Evolutionary conservation across 2,888 invertebrate genomes (phyloP), one percentile per base, ranked within the genome.

Genomic region (Lasioglossum figueresi): DNA sequence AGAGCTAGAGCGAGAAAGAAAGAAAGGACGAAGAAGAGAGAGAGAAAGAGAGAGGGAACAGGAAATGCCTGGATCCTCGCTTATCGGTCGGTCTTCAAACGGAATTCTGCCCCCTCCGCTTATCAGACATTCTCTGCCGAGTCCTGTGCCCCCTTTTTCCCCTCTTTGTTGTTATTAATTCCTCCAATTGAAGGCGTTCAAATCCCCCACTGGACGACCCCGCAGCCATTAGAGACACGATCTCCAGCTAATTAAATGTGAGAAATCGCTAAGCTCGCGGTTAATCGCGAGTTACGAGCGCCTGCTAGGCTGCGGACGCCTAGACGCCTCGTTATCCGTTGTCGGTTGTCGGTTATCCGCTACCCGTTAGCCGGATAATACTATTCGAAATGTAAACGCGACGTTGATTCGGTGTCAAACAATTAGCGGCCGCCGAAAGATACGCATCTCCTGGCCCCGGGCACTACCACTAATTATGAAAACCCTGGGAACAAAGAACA

Each of bases 331-430:
- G 82, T 89, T 89, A 88, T 89, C 88, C 74, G 37, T 56, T 56
- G 12, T 12, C 52, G 14, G 45, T 45, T 45, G 45, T 37, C 43
- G n/a, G n/a, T 52, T 52, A n/a, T n/a, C n/a, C n/a, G n/a, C 10
- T 56, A 56, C n/a, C 56, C n/a, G 56, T 56, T 56, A 88, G 88
- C 80, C 76, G 48, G 79, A 75, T 70, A 68, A 76, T 77, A 59
- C 71, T 79, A 75, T 86, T 82, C 77, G 66, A 80, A 84, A 83
- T 83, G 82, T 85, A 79, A 77, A 87, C 83, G 43, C 37, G 23
- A 48, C 40, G 78, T 85, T 81, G 83, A 80, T 85, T 83, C 83
- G 80, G 81, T 87, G 87, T 87, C 87, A 87, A 84, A 87, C 87
- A 87, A 86, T 87, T 87, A 87, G 76, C 52, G 68, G 77, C 45